These are phyloP conservation scores for Drosophila obscura DNA, from an alignment of 1,140 invertebrate genomes.

Conservation along the genomic window DNA sequence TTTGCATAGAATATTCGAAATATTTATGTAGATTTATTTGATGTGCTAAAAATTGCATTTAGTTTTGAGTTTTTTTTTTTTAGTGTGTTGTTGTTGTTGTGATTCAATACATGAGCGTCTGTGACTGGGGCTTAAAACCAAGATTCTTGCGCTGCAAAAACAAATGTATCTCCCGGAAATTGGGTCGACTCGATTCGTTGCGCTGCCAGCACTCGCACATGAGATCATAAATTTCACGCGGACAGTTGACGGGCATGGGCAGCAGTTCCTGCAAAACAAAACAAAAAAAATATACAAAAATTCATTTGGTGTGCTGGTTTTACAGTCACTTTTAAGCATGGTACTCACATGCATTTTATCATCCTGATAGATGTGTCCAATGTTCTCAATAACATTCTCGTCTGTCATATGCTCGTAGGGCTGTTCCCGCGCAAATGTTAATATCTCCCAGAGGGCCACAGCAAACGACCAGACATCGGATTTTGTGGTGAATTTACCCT, in stretches of 20 bases:
- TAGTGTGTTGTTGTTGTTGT: constrained; percentile 1
- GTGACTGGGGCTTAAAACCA: constrained; percentile 88
- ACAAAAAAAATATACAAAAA: not conserved
- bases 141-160: constrained; percentile 96
- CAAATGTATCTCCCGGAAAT: constrained; percentile 95
- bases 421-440: constrained; percentile 92
- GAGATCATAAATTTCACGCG: constrained; percentile 95
- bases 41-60: constrained; percentile 56
- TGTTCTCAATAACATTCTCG: constrained; percentile 91
- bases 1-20: constrained; percentile 36
- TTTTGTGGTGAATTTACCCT: constrained; percentile 93
- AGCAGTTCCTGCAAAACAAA: constrained; percentile 86
- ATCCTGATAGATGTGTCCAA: constrained; percentile 89
- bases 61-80: constrained; percentile 1
- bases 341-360: constrained; percentile 84
- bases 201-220: constrained; percentile 97
- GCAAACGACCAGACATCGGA: constrained; percentile 96
- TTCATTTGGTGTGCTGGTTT: not conserved
- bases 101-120: constrained; percentile 64
- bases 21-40: constrained; percentile 31
- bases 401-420: constrained; percentile 92
- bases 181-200: constrained; percentile 92
- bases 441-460: constrained; percentile 95
- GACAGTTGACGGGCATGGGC: constrained; percentile 92
- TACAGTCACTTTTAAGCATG: not conserved